Conservation (phyloP, 2,797 vertebrate species). For the Onychomys torridus region DNA sequence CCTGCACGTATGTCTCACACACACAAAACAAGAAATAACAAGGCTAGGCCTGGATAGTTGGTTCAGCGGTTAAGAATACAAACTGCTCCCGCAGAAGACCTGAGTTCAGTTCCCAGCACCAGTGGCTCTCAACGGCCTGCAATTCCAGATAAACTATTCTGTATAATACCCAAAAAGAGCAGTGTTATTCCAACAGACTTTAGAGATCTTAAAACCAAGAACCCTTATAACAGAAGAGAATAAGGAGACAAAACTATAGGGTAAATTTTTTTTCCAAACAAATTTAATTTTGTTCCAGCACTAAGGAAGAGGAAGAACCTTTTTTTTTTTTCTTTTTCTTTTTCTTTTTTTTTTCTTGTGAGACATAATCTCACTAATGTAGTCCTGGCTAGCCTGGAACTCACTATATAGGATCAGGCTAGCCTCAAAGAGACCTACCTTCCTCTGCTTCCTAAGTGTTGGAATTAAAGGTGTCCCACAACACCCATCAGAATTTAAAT, state of each 20-base stretch:
- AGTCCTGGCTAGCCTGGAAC: neutral
- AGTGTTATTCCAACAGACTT: neutral
- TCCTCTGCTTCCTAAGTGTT: neutral
- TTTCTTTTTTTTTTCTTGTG: neutral
- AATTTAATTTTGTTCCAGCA: conserved; percentile 77
- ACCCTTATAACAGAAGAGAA: conserved; percentile 40
- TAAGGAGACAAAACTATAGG: conserved; percentile 56
- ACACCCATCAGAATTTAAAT: conserved; percentile 23
- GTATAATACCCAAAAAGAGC: neutral
- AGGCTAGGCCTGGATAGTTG: neutral
- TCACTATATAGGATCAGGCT: neutral
- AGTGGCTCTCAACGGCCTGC: neutral
- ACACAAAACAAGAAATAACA: neutral
- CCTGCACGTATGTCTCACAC: neutral
- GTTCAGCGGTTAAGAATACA: neutral
- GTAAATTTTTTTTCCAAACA: conserved; percentile 69
- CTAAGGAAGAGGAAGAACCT: conserved; percentile 9
- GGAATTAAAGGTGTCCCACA: neutral
- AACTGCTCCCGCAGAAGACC: neutral
- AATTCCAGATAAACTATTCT: neutral
- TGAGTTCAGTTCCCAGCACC: neutral
- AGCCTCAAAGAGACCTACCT: neutral
- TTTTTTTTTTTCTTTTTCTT: neutral
- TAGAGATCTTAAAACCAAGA: conserved; percentile 54
- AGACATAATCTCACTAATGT: neutral